phyloP scores from a whole-genome alignment of 2,888 invertebrate genomes.

The Drosophila mimica region DNA sequence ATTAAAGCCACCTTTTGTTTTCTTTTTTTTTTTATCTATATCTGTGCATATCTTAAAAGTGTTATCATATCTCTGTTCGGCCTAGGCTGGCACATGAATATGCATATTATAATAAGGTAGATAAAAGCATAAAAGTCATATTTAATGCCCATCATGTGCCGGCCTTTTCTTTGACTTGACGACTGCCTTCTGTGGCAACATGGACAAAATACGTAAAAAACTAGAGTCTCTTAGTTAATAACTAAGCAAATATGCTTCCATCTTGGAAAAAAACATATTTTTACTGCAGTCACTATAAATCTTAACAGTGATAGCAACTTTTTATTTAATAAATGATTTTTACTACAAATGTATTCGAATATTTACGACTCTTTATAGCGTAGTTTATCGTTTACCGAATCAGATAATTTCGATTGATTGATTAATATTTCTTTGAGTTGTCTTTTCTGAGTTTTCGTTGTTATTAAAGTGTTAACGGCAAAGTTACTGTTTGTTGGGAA shows the following conservation, averaged over 20 bases:
- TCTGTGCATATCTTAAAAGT: slow-evolving; percentile 45
- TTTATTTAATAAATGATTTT: not conserved
- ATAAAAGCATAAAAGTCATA: slow-evolving; percentile 27
- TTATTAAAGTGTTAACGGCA: too few species aligned
- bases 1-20: slow-evolving; percentile 14
- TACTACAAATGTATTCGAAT: not conserved
- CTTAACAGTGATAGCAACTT: not conserved
- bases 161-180: not conserved
- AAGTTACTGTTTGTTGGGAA: too few species aligned
- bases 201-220: not conserved
- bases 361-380: not conserved
- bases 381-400: not conserved
- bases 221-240: too few species aligned
- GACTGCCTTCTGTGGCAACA: not conserved
- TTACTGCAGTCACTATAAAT: not conserved
- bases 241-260: too few species aligned
- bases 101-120: slow-evolving; percentile 33
- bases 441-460: not conserved
- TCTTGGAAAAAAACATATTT: not conserved
- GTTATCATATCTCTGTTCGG: slow-evolving; percentile 49
- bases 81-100: slow-evolving; percentile 27
- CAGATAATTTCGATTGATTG: not conserved
- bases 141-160: slow-evolving; percentile 33
- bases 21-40: not conserved
- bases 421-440: not conserved